Conservation (phyloP, 2,113 vertebrate species). For the Gyps fulvus region DNA sequence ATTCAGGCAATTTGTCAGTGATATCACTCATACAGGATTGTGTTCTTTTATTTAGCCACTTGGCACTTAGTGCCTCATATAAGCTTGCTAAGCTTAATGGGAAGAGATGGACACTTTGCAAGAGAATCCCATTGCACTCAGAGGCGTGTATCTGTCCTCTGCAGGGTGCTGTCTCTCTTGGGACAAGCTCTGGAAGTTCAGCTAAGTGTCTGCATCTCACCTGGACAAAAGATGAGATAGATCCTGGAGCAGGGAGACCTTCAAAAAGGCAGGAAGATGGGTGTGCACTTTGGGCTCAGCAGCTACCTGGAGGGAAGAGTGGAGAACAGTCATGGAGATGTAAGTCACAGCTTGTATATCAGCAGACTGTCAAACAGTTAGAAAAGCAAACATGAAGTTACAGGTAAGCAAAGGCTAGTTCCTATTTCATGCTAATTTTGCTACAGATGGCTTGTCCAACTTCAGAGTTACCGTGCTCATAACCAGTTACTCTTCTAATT, state of each 20-base stretch:
- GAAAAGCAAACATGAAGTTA: background rate
- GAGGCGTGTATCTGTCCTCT: background rate
- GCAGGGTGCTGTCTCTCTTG: background rate
- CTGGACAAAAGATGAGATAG: background rate
- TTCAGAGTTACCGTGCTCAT: background rate
- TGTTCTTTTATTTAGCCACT: background rate
- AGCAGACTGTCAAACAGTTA: background rate
- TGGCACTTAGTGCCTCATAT: background rate
- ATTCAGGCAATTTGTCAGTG: background rate
- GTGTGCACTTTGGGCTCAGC: background rate
- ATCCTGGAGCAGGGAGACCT: background rate
- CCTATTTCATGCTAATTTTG: background rate
- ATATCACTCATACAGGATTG: background rate
- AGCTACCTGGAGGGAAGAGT: background rate
- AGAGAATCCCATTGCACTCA: background rate
- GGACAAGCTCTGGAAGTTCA: background rate
- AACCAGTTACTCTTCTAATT: background rate
- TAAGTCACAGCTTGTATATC: background rate
- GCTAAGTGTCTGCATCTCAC: background rate
- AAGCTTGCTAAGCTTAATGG: background rate
- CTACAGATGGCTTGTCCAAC: background rate
- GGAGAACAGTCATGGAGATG: background rate
- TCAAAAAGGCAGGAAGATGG: background rate
- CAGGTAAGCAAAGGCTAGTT: background rate
- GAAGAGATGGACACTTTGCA: background rate